Conservation (phyloP, 2,888 invertebrate genomes). For the Dynastes grantii region DNA sequence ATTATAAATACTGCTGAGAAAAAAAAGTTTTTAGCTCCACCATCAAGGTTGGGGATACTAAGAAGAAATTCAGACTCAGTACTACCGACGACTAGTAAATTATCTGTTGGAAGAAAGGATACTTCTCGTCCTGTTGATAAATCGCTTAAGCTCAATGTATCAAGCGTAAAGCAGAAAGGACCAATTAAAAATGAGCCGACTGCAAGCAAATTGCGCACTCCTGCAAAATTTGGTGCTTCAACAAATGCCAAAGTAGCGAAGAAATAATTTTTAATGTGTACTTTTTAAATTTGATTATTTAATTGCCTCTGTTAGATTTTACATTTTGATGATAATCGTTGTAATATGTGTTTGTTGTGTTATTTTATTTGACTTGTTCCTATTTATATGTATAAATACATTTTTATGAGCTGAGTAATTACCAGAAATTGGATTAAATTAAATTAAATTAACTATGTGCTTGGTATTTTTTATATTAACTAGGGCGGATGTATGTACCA, state of each 20-base stretch:
- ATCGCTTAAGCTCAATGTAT: background rate
- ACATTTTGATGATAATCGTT: too few species aligned
- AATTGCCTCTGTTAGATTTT: too few species aligned
- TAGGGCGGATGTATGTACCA: too few species aligned
- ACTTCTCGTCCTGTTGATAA: background rate
- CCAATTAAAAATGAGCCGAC: background rate
- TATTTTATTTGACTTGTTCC: too few species aligned
- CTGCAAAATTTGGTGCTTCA: constrained; percentile 9
- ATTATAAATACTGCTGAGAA: background rate
- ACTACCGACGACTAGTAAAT: background rate
- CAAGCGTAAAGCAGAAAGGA: background rate
- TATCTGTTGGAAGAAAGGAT: background rate
- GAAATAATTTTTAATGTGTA: too few species aligned
- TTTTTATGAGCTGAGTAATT: too few species aligned
- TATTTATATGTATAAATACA: too few species aligned
- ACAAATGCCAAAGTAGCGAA: background rate
- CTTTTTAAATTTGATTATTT: too few species aligned
- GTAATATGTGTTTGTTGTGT: too few species aligned
- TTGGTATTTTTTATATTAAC: too few species aligned
- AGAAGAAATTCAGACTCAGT: constrained; percentile 12
- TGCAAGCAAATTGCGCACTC: background rate
- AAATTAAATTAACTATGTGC: too few species aligned
- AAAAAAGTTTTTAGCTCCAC: constrained; percentile 20
- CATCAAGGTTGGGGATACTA: background rate
- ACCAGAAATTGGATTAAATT: too few species aligned